Base-by-base conservation (phyloP, 2,888 invertebrate species). In the Mythimna albipuncta region DNA sequence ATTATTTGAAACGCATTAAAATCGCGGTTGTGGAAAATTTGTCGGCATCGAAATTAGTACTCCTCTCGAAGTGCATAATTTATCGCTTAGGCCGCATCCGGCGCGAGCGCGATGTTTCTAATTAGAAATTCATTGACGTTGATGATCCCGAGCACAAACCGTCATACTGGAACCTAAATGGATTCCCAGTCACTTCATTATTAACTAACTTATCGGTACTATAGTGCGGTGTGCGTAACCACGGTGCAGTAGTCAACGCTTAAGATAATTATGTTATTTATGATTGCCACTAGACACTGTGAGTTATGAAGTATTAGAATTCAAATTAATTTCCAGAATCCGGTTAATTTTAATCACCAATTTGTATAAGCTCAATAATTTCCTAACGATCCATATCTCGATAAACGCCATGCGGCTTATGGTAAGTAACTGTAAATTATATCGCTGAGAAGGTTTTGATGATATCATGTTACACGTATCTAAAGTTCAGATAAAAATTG, bases 1-100 rank as follows among this genome's bases (percentile, higher is more conserved):
- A 96, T 96, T 96, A 95, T 96, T 95, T 95, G 95, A 94, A 95
- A 96, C 96, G 93, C 94, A 95, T 95, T 95, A 96, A 96, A 95
- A 94, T 95, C 93, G 95, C 94, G 94, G 92, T 93, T 94, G 94
- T 95, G 93, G 93, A 94, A 95, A 96, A 95, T 95, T 95, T 94
- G 95, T 95, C 95, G 95, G 96, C 94, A 94, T 94, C 95, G 91
- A 95, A 95, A 96, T 96, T 95, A 95, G 94, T 96, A 94, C 94
- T 94, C 91, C 90, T 92, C 92, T 91, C 90, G 74, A 91, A 93
- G 93, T 93, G 93, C 93, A 95, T 95, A 95, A 96, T 95, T 95
- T 95, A 96, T 95, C 94, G 94, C 91, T 94, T 93, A 91, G 85
- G 89, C 91, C 90, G 90, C 93, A 94, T 94, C 94, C 94, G 93